Conservation (phyloP, 2,888 invertebrate species). For the Phorcus lineatus region DNA sequence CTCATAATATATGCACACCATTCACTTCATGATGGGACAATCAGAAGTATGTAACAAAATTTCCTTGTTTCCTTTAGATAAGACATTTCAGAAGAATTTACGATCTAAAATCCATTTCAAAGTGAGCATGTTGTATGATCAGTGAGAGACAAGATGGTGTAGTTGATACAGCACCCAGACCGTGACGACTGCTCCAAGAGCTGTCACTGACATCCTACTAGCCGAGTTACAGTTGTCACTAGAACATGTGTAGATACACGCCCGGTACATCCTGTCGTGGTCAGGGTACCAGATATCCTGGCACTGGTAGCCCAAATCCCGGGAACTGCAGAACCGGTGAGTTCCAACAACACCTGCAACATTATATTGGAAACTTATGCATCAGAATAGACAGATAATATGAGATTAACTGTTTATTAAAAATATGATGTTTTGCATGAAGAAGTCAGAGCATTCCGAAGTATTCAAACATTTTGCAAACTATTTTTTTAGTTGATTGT, state of each 20-base stretch:
- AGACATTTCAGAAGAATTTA: too few species aligned
- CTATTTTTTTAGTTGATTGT: too few species aligned
- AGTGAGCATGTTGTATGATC: background rate
- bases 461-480: too few species aligned
- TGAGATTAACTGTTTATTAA: background rate
- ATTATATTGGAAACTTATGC: background rate
- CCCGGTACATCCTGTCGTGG: constrained; percentile 75
- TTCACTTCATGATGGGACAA: too few species aligned
- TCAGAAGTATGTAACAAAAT: too few species aligned
- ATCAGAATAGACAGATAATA: background rate
- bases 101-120: background rate
- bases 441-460: too few species aligned
- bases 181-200: background rate
- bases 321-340: constrained; percentile 75
- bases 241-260: constrained; percentile 74
- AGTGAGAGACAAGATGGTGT: constrained; percentile 26
- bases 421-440: background rate
- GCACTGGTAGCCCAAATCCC: constrained; percentile 75
- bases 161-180: constrained; percentile 19
- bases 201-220: constrained; percentile 20
- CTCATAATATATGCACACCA: too few species aligned
- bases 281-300: constrained; percentile 75
- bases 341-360: constrained; percentile 75
- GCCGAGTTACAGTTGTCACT: constrained; percentile 70
- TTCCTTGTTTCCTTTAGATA: too few species aligned